Percentiles rank a stretch among this genome's conserved stretches.
Evolutionary conservation across 2,797 vertebrate genomes (phyloP).

Genomic region (Allenopithecus nigroviridis): DNA sequence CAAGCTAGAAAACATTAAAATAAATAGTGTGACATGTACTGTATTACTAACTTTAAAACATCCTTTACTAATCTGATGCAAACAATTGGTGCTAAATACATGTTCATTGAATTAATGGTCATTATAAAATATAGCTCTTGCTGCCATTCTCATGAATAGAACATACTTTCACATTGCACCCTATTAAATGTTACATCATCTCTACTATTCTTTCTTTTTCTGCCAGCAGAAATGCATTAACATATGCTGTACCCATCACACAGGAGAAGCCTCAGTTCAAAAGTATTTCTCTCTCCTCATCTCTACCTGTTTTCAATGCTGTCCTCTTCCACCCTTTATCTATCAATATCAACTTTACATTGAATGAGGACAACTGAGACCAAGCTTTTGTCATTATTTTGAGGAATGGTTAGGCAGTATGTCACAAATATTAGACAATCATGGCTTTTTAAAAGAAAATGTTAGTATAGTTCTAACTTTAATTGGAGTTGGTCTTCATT

Average conservation of each 20-base stretch:
- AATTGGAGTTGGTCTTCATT: neutral
- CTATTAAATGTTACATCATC: neutral
- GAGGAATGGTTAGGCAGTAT: neutral
- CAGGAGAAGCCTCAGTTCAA: neutral
- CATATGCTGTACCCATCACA: neutral
- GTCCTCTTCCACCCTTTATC: neutral
- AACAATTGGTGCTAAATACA: neutral
- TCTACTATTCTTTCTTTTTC: neutral
- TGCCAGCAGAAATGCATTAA: neutral
- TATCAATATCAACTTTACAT: neutral
- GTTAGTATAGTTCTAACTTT: neutral
- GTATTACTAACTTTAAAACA: conserved; percentile 12
- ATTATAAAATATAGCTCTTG: neutral
- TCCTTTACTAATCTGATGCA: neutral
- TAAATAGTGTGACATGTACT: neutral
- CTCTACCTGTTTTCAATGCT: neutral
- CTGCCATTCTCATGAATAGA: neutral
- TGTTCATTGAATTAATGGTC: neutral
- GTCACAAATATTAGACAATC: neutral
- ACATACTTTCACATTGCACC: neutral
- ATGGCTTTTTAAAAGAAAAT: neutral
- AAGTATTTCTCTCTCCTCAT: neutral
- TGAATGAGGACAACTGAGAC: neutral
- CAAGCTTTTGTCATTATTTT: neutral
- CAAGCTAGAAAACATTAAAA: neutral